A percentile compares a stretch with the other conserved stretches of the same genome.
phyloP scores from a whole-genome alignment of 1,140 invertebrate species.

The Trichonephila clavata region DNA sequence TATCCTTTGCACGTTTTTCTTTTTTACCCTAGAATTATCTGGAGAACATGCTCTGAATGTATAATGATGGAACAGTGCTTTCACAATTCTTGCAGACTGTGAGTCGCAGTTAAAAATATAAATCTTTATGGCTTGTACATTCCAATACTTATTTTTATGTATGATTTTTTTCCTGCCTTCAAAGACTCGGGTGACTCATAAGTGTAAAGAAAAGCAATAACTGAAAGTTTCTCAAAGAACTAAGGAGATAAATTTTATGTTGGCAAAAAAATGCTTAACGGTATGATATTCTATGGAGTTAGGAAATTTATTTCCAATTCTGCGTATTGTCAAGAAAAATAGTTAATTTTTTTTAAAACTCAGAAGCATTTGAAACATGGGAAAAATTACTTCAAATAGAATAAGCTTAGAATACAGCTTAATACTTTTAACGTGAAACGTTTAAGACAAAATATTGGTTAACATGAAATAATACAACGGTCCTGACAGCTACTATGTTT shows the following conservation, averaged over 20 bases:
- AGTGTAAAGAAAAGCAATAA: background rate
- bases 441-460: too few species aligned
- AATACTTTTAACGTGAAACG: too few species aligned
- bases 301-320: background rate
- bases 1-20: constrained; percentile 2
- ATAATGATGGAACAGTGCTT: background rate
- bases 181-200: background rate
- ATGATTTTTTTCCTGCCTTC: background rate
- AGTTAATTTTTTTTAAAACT: too few species aligned
- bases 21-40: constrained; percentile 10
- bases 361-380: too few species aligned
- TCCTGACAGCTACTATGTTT: too few species aligned
- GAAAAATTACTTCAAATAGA: too few species aligned
- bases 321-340: accelerated
- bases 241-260: background rate
- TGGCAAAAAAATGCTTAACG: background rate
- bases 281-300: background rate
- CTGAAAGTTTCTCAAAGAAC: background rate
- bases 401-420: too few species aligned
- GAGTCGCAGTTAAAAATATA: constrained; percentile 29
- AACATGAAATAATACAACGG: too few species aligned
- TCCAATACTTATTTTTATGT: constrained; percentile 47
- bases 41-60: constrained; percentile 34
- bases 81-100: background rate
- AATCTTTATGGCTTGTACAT: constrained; percentile 47